Conservation (phyloP, 2,113 vertebrate genomes). For the Larimichthys polyactis region DNA sequence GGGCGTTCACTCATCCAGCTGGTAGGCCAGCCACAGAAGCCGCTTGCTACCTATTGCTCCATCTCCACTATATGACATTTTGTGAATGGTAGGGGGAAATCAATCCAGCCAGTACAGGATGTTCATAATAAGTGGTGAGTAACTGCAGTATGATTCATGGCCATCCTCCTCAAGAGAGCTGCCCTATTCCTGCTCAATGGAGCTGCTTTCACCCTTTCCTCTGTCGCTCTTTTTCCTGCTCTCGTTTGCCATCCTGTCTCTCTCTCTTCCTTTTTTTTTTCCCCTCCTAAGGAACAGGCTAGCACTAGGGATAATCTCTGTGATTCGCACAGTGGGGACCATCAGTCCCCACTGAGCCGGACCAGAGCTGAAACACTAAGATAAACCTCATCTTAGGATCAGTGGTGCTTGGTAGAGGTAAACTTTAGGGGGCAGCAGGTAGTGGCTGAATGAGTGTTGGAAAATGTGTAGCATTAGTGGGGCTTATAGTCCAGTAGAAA, state of each 20-base stretch:
- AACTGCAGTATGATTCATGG: conserved; percentile 80
- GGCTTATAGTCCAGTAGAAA: conserved; percentile 3
- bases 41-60: conserved; percentile 71
- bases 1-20: conserved; percentile 73
- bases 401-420: conserved; percentile 49
- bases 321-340: conserved; percentile 60
- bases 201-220: conserved; percentile 53
- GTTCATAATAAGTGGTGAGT: conserved; percentile 82
- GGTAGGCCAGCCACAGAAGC: conserved; percentile 62
- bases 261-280: conserved; percentile 11
- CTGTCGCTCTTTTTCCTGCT: conserved; percentile 39
- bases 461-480: conserved; percentile 26
- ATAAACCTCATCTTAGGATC: conserved; percentile 66
- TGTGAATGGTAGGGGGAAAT: conserved; percentile 80
- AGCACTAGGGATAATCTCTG: conserved; percentile 66
- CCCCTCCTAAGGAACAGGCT: conserved; percentile 40
- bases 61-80: conserved; percentile 75
- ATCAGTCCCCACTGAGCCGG: conserved; percentile 55
- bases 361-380: conserved; percentile 61
- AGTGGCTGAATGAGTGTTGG: conserved; percentile 23
- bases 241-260: conserved; percentile 28
- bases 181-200: conserved; percentile 69
- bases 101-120: conserved; percentile 79
- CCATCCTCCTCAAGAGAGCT: conserved; percentile 64
- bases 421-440: conserved; percentile 50